A percentile compares a stretch with the other conserved stretches of the same genome.
phyloP scores from a whole-genome alignment of 2,797 vertebrate species.

The Alfaro cultratus region DNA sequence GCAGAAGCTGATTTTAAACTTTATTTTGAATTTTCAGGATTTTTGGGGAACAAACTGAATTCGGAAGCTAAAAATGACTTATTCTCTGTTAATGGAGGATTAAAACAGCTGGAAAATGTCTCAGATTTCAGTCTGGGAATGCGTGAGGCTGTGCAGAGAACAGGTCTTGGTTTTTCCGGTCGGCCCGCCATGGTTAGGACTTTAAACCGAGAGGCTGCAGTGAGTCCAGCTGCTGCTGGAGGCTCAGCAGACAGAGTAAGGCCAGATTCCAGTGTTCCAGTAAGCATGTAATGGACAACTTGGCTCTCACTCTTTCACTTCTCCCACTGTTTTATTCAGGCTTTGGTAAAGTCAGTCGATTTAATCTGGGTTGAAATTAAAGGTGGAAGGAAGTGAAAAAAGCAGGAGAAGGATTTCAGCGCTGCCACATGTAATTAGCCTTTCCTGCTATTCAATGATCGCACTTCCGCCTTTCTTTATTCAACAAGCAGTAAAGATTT shows the following conservation, averaged over 20 bases:
- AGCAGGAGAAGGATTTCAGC: constrained; percentile 2
- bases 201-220: background rate
- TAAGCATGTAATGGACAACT: constrained; percentile 73
- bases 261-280: constrained; percentile 74
- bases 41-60: background rate
- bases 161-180: background rate
- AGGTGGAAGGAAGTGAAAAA: background rate
- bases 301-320: constrained; percentile 44
- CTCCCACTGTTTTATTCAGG: background rate
- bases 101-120: background rate
- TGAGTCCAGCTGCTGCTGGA: constrained; percentile 16
- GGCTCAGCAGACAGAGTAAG: constrained; percentile 31
- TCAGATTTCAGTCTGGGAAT: background rate
- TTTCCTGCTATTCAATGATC: constrained; percentile 44
- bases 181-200: too few relatives aligned
- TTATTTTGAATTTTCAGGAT: background rate
- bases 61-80: background rate
- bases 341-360: background rate
- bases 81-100: background rate
- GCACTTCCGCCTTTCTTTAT: constrained; percentile 9
- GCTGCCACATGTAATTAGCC: constrained; percentile 51
- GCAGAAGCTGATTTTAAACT: background rate
- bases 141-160: background rate
- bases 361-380: background rate
- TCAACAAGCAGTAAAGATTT: background rate